Percentiles rank a stretch among this genome's conserved stretches.
Conservation (phyloP, 2,113 vertebrate genomes). For the Trogon melanurus region DNA sequence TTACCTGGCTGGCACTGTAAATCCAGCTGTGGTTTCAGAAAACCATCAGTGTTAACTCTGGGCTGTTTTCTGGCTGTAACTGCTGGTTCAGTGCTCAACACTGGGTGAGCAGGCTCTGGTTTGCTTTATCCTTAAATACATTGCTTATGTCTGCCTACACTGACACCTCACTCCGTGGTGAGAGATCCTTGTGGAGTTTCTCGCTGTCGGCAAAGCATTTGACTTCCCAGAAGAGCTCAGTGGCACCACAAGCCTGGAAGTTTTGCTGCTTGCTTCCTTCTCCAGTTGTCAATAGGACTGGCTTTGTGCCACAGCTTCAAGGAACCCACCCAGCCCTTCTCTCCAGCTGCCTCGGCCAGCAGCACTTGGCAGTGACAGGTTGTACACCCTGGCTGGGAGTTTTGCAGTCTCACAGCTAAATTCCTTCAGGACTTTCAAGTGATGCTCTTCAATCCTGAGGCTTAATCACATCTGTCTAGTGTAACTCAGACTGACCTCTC, state of each 20-base stretch:
- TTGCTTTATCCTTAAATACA: background rate
- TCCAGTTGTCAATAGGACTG: background rate
- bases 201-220: background rate
- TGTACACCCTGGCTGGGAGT: background rate
- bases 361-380: background rate
- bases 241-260: background rate
- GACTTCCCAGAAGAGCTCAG: background rate
- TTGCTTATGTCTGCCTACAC: background rate
- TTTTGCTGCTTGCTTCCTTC: background rate
- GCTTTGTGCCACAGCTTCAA: background rate
- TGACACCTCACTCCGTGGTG: too few species aligned
- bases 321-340: background rate
- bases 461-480: background rate
- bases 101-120: background rate
- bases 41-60: background rate
- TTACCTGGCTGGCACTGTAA: background rate
- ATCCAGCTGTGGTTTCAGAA: background rate
- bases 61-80: background rate
- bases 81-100: background rate
- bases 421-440: background rate
- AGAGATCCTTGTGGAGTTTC: background rate
- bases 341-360: background rate
- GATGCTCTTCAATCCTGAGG: background rate
- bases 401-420: background rate
- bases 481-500: background rate